phyloP scores from a whole-genome alignment of 2,113 vertebrate species.

The Spea bombifrons region DNA sequence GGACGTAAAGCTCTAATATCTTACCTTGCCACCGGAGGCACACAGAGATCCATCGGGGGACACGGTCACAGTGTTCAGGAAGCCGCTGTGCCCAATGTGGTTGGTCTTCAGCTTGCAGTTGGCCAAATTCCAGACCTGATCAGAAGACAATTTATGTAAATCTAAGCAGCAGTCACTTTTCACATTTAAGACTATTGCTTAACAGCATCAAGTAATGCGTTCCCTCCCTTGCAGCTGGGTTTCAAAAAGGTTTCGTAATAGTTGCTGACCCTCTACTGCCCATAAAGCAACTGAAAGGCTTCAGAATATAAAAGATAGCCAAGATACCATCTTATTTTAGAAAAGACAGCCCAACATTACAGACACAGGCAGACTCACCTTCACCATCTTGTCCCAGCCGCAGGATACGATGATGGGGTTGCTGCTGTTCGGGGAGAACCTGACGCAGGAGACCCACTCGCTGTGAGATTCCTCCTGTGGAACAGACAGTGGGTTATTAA shows the following conservation, averaged over 20 bases:
- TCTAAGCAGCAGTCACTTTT: too few relatives aligned
- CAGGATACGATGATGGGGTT: conserved; percentile 98
- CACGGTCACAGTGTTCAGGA: conserved; percentile 91
- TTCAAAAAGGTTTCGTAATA: too few relatives aligned
- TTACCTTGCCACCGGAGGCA: conserved; percentile 91
- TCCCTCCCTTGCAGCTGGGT: too few relatives aligned
- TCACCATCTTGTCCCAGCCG: conserved; percentile 95
- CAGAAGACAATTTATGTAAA: not conserved
- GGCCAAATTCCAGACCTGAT: conserved; percentile 92
- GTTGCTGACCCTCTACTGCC: too few relatives aligned
- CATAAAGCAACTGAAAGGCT: too few relatives aligned
- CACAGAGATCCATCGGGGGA: conserved; percentile 95
- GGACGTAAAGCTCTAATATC: not conserved
- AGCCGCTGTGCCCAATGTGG: conserved; percentile 92
- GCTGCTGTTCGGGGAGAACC: conserved; percentile 96
- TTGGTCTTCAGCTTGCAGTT: conserved; percentile 99
- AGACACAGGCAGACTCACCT: conserved; percentile 65
- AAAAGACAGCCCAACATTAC: too few relatives aligned
- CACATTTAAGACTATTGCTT: too few relatives aligned
- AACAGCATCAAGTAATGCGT: too few relatives aligned
- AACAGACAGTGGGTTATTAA: not conserved
- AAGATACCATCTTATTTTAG: too few relatives aligned
- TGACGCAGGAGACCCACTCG: conserved; percentile 93
- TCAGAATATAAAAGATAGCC: too few relatives aligned
- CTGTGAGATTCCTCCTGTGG: conserved; percentile 87